Percentiles rank a stretch among this genome's conserved stretches.
Conservation (phyloP, 2,888 invertebrate genomes). For the Sympetrum striolatum region DNA sequence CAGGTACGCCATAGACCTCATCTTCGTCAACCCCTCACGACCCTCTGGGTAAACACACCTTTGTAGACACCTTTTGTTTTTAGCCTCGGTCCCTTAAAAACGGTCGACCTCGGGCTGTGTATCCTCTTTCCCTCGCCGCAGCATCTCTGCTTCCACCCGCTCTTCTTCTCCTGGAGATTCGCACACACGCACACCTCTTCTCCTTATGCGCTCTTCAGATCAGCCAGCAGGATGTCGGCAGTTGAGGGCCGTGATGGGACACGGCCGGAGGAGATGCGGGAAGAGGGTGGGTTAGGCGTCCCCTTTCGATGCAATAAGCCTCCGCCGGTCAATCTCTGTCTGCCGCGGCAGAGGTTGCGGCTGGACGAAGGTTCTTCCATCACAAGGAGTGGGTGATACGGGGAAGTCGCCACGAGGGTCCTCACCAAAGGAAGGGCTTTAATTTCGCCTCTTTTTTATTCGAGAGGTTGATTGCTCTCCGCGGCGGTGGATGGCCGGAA, state of each 20-base stretch:
- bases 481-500: background rate
- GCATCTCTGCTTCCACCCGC: background rate
- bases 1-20: no score
- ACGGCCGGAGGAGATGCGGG: background rate
- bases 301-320: constrained; percentile 22
- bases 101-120: background rate
- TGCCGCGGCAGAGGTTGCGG: constrained; percentile 19
- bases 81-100: background rate
- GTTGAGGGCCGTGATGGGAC: constrained; percentile 10
- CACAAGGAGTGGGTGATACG: background rate
- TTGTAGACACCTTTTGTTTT: background rate
- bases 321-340: constrained; percentile 24
- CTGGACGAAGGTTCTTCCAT: background rate
- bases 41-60: background rate
- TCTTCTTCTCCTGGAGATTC: background rate
- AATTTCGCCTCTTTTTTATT: background rate
- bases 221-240: constrained; percentile 41
- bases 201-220: background rate
- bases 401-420: background rate
- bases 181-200: constrained; percentile 32
- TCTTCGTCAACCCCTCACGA: no score
- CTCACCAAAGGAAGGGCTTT: background rate
- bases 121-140: background rate
- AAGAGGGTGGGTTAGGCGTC: background rate
- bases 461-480: background rate